These are phyloP conservation scores for Lasioglossum leucozonium DNA, from an alignment of 2,888 invertebrate species.

Conservation along the genomic window DNA sequence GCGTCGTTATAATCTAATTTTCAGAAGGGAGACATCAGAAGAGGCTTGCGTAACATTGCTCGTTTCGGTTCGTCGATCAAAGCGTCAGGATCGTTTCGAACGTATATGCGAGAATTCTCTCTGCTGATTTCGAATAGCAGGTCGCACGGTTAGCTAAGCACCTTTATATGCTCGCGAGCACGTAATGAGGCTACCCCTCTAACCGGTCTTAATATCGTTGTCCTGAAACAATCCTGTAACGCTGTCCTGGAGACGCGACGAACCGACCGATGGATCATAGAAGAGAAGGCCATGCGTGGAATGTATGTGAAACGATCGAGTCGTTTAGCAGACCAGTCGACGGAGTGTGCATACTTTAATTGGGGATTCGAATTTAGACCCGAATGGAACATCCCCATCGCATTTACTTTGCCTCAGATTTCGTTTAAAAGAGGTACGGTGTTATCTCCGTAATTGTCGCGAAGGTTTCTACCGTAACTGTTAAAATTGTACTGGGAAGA, in stretches of 20 bases:
- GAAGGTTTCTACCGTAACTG: too few relatives aligned
- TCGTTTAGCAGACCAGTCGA: not conserved
- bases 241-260: conserved; percentile 2
- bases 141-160: conserved; percentile 70
- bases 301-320: not conserved
- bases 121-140: conserved; percentile 60
- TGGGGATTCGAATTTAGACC: too few relatives aligned
- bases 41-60: conserved; percentile 58
- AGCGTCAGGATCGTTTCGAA: conserved; percentile 48
- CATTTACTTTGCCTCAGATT: not conserved
- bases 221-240: not conserved
- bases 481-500: too few relatives aligned
- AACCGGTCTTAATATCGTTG: conserved; percentile 44
- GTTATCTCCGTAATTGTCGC: too few relatives aligned
- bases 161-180: conserved; percentile 66
- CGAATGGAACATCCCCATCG: not conserved
- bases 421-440: not conserved
- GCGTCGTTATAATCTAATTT: conserved; percentile 62
- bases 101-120: conserved; percentile 48
- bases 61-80: conserved; percentile 68
- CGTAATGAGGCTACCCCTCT: conserved; percentile 56
- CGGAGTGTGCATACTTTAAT: not conserved
- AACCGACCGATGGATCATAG: conserved; percentile 9
- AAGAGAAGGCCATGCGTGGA: not conserved
- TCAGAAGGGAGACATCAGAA: conserved; percentile 43